phyloP scores from a whole-genome alignment of 2,888 invertebrate genomes.

The Xylocampa areola region DNA sequence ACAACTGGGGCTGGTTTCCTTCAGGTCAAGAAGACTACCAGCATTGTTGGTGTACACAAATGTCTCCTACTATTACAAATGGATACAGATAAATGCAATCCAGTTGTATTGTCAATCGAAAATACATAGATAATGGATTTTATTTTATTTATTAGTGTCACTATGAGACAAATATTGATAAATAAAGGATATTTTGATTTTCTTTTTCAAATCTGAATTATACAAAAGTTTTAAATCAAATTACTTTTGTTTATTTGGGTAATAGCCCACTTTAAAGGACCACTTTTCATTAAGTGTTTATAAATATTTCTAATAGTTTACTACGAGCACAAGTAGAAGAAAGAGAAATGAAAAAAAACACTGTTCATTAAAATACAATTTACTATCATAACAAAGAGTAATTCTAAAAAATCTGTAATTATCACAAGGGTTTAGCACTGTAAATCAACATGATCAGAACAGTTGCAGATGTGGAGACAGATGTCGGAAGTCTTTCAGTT shows the following conservation, averaged over 20 bases:
- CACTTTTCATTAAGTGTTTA: no score
- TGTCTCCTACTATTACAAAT: constrained; percentile 65
- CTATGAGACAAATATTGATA: no score
- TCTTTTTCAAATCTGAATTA: no score
- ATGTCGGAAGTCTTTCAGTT: background rate
- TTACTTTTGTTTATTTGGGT: no score
- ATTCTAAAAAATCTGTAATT: constrained; percentile 40
- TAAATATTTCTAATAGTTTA: no score
- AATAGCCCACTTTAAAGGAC: no score
- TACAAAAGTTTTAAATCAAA: no score
- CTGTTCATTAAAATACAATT: constrained; percentile 41
- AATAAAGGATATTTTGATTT: no score
- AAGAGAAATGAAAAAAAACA: constrained; percentile 5
- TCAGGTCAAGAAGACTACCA: constrained; percentile 50
- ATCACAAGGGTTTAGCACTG: constrained; percentile 47
- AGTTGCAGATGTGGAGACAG: background rate
- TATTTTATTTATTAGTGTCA: no score
- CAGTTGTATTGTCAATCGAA: constrained; percentile 40
- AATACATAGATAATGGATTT: background rate
- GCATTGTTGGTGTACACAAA: constrained; percentile 71
- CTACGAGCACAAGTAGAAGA: constrained; percentile 12
- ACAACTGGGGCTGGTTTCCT: constrained; percentile 72
- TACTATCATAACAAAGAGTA: constrained; percentile 41
- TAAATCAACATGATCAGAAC: constrained; percentile 19
- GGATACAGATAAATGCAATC: constrained; percentile 60